phyloP scores from a whole-genome alignment of 2,888 invertebrate species.

The Cantharis nigra region DNA sequence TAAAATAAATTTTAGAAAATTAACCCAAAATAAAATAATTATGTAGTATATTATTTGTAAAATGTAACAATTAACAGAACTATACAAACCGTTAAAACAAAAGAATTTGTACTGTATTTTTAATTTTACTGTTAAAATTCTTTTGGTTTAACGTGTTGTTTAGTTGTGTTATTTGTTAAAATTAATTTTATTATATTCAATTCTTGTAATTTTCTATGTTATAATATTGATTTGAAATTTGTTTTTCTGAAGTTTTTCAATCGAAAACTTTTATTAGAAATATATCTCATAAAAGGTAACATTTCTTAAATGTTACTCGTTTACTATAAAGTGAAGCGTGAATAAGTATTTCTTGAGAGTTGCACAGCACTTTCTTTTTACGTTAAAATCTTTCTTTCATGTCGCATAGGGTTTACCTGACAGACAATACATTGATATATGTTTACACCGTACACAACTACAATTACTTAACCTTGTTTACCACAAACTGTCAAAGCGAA shows the following conservation, averaged over 20 bases:
- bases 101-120: too few species aligned
- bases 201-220: too few species aligned
- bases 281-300: background rate
- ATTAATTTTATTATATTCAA: too few species aligned
- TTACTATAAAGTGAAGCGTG: background rate
- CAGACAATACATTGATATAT: conserved; percentile 39
- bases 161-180: too few species aligned
- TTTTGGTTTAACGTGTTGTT: too few species aligned
- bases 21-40: too few species aligned
- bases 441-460: conserved; percentile 38
- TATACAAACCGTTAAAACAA: too few species aligned
- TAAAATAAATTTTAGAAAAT: too few species aligned
- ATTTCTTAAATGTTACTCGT: background rate
- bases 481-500: conserved; percentile 56
- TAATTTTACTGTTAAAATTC: too few species aligned
- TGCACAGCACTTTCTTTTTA: conserved; percentile 5
- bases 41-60: too few species aligned
- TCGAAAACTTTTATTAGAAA: background rate
- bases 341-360: background rate
- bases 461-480: conserved; percentile 56
- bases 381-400: conserved; percentile 5
- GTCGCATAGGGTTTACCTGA: conserved; percentile 22
- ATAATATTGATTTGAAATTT: background rate
- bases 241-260: background rate
- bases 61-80: too few species aligned